These are phyloP conservation scores for Phytoseiulus persimilis DNA, from an alignment of 2,888 invertebrate genomes.

Conservation along the genomic window DNA sequence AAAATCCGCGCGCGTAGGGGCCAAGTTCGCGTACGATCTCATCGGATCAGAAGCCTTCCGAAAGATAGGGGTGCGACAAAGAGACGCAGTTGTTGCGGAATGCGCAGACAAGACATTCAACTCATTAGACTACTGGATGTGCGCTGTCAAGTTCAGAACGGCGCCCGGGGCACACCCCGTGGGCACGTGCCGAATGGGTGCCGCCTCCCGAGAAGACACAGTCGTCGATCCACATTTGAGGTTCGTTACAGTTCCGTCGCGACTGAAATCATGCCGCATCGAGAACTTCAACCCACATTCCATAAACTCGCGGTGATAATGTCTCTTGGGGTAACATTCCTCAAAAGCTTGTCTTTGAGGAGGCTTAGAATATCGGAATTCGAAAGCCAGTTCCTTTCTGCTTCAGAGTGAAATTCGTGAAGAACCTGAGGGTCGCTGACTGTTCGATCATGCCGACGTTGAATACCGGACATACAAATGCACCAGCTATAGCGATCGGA, in stretches of 20 bases:
- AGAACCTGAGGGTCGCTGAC: not conserved
- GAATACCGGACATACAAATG: slow-evolving; percentile 33
- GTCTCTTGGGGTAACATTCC: too few species aligned
- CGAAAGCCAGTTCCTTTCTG: not conserved
- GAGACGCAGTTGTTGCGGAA: not conserved
- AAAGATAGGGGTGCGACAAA: not conserved
- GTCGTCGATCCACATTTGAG: slow-evolving; percentile 14
- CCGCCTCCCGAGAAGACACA: not conserved
- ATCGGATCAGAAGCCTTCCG: not conserved
- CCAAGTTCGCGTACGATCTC: not conserved
- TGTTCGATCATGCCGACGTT: slow-evolving; percentile 18
- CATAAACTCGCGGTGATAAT: too few species aligned
- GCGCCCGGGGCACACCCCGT: not conserved
- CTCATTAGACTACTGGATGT: slow-evolving; percentile 8
- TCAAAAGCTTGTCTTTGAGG: too few species aligned
- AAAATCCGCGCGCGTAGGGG: not conserved
- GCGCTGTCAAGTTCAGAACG: not conserved
- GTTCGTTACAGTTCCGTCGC: not conserved
- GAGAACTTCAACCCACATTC: too few species aligned
- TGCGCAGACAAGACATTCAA: not conserved
- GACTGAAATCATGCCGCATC: not conserved
- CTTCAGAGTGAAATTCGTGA: not conserved
- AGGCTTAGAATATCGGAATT: too few species aligned
- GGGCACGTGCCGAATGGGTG: slow-evolving; percentile 9
- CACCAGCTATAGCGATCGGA: slow-evolving; percentile 30